Conservation (phyloP, 1,140 invertebrate species). For the Drosophila sulfurigaster region DNA sequence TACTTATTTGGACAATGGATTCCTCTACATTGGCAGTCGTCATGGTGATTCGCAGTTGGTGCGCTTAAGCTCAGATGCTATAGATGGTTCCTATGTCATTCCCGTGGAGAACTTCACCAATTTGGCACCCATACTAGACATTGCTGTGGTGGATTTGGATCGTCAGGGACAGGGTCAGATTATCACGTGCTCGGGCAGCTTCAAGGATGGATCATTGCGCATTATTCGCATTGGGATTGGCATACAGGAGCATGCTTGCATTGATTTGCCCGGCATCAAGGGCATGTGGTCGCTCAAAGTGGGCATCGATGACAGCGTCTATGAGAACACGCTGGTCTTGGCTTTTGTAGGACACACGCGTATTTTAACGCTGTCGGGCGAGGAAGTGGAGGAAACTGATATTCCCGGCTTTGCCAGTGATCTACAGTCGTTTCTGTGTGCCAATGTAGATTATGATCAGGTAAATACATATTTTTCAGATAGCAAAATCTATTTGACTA, state of each 20-base stretch:
- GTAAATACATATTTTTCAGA: conserved; percentile 84
- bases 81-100: conserved; percentile 96
- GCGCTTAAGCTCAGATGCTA: conserved; percentile 93
- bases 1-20: conserved; percentile 99
- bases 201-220: conserved; percentile 97
- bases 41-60: conserved; percentile 98
- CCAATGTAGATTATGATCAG: conserved; percentile 94
- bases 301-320: conserved; percentile 86
- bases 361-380: conserved; percentile 94
- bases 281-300: conserved; percentile 97
- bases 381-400: conserved; percentile 99
- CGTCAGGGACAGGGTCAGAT: conserved; percentile 98
- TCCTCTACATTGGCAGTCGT: conserved; percentile 98
- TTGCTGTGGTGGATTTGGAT: conserved; percentile 98
- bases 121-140: conserved; percentile 98
- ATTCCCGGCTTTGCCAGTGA: conserved; percentile 95
- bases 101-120: conserved; percentile 99
- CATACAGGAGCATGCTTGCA: conserved; percentile 98
- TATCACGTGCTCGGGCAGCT: conserved; percentile 98
- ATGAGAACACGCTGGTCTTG: conserved; percentile 95
- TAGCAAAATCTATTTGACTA: not conserved
- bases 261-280: conserved; percentile 98
- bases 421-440: conserved; percentile 96
- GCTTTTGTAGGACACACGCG: conserved; percentile 98
- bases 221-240: conserved; percentile 99